phyloP scores from a whole-genome alignment of 2,797 vertebrate species.

The Smutsia temminckii region DNA sequence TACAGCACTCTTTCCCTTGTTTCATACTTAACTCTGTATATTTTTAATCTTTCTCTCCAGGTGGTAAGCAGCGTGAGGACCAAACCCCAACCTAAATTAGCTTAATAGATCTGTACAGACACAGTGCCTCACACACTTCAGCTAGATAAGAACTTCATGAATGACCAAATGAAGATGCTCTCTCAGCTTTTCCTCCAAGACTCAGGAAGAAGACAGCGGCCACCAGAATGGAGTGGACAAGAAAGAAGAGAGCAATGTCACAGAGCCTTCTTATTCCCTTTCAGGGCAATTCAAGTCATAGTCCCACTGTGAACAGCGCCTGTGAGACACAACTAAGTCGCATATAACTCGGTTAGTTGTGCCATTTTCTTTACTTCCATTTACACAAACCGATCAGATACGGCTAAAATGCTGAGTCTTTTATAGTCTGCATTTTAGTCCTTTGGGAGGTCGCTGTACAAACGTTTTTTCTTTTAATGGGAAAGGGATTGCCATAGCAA shows the following conservation, averaged over 20 bases:
- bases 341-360: background rate
- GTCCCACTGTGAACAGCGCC: background rate
- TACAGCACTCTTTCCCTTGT: background rate
- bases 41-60: background rate
- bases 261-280: background rate
- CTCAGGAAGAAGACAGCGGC: background rate
- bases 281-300: background rate
- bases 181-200: background rate
- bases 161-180: background rate
- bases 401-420: background rate
- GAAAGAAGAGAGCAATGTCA: background rate
- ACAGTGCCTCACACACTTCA: background rate
- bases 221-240: background rate
- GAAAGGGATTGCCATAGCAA: slow-evolving; percentile 50
- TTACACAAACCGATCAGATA: background rate
- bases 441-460: background rate
- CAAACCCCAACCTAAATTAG: background rate
- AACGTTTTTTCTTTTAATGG: background rate
- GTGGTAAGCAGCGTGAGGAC: background rate
- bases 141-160: background rate
- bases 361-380: background rate
- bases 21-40: background rate
- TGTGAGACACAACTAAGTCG: background rate
- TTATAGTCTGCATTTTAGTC: background rate
- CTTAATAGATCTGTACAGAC: background rate